Conservation (phyloP, 2,888 invertebrate genomes). For the Ernsta delagoae region DNA sequence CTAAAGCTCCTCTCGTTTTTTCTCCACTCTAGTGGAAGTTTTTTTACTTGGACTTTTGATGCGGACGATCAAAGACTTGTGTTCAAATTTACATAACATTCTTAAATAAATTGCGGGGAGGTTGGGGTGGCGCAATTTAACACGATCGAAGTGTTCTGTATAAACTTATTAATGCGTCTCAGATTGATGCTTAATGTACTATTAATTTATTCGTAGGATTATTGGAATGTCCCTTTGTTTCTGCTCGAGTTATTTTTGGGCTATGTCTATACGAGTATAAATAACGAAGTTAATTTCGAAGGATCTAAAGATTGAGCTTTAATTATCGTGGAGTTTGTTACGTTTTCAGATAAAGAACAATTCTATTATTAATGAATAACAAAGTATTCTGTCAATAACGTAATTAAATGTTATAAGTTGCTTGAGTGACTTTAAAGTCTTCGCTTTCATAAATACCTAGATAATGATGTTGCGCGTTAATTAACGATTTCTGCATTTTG, state of each 20-base stretch:
- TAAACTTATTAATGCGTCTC: slow-evolving; percentile 77
- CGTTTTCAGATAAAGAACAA: slow-evolving; percentile 31
- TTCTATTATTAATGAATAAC: slow-evolving; percentile 45
- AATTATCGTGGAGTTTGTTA: slow-evolving; percentile 24
- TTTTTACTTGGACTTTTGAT: slow-evolving; percentile 83
- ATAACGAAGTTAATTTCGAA: slow-evolving; percentile 22
- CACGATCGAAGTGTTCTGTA: slow-evolving; percentile 58
- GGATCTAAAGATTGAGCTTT: slow-evolving; percentile 19
- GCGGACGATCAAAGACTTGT: slow-evolving; percentile 85
- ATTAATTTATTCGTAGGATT: slow-evolving; percentile 56
- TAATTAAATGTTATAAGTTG: slow-evolving; percentile 62
- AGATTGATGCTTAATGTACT: slow-evolving; percentile 71
- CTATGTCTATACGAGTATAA: slow-evolving; percentile 5
- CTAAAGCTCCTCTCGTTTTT: slow-evolving; percentile 83
- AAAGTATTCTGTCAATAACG: slow-evolving; percentile 48
- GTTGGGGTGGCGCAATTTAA: slow-evolving; percentile 62
- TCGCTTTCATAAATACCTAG: slow-evolving; percentile 52
- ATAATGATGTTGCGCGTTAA: slow-evolving; percentile 55
- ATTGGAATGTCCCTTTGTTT: slow-evolving; percentile 54
- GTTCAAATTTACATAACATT: slow-evolving; percentile 85
- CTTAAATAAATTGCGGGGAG: slow-evolving; percentile 82
- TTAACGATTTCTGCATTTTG: slow-evolving; percentile 52
- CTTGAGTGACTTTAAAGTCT: slow-evolving; percentile 51
- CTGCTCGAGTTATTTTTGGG: slow-evolving; percentile 11
- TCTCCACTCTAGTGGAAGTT: slow-evolving; percentile 74